These are phyloP conservation scores for Adelognathus sp. DNA, from an alignment of 2,888 invertebrate species.

Conservation along the genomic window DNA sequence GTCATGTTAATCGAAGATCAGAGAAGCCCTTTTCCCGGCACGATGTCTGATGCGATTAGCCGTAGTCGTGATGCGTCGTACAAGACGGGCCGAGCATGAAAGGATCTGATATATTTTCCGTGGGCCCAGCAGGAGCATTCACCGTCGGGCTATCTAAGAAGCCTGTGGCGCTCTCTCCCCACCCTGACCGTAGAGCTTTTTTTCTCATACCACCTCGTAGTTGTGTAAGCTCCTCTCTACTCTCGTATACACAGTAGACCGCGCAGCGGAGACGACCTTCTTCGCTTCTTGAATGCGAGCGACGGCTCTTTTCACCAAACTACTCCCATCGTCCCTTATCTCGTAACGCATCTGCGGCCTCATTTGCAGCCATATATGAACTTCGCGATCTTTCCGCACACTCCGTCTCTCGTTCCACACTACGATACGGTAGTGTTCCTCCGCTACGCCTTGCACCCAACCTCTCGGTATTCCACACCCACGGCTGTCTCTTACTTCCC, in stretches of 20 bases:
- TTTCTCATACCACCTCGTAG: conserved; percentile 43
- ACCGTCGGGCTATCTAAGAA: conserved; percentile 37
- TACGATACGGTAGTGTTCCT: conserved; percentile 23
- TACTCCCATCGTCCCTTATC: conserved; percentile 77
- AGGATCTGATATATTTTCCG: conserved; percentile 42
- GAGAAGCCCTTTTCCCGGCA: conserved; percentile 18
- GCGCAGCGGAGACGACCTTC: conserved; percentile 43
- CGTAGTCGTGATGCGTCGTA: conserved; percentile 15
- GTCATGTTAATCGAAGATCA: conserved; percentile 51
- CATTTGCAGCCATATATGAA: conserved; percentile 76
- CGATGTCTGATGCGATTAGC: conserved; percentile 49
- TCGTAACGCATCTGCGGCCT: conserved; percentile 74
- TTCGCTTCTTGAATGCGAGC: conserved; percentile 59
- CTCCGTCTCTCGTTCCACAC: conserved; percentile 12
- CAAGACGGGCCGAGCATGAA: conserved; percentile 41
- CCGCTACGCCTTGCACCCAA: background rate
- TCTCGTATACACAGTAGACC: conserved; percentile 9
- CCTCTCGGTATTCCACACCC: no score
- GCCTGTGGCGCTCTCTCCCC: background rate
- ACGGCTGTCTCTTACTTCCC: background rate
- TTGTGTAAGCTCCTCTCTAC: conserved; percentile 36
- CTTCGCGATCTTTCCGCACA: conserved; percentile 54
- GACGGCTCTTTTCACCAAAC: conserved; percentile 76
- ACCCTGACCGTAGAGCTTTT: conserved; percentile 30
- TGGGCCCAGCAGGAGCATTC: conserved; percentile 35